Evolutionary conservation across 2,797 vertebrate species (phyloP), one percentile per base, ranked within the genome.

Genomic region (Smutsia temminckii): DNA sequence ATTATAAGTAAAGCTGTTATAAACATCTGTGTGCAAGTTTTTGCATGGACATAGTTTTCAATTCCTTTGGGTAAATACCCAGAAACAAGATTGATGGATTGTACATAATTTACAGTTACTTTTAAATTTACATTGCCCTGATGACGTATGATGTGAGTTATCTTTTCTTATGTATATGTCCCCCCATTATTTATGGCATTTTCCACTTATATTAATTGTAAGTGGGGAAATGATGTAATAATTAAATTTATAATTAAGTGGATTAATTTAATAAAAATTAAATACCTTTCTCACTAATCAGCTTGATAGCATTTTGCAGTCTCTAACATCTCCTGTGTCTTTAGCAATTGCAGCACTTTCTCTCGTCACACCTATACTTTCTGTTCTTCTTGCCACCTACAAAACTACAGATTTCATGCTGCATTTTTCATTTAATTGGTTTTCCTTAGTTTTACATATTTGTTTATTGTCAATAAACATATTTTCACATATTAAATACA

Each of bases 361-460:
- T n/a, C 8, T 75, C 23, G 5, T 21, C 23, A 49, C 3, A 84
- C 2, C 2, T 2, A 10, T 18, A 8, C 4, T n/a, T 53, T 3
- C 1, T 94, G 42, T 18, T 25, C 4, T 63, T 75, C 29, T 16
- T 71, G 49, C 51, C 29, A 20, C 10, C 17, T 8, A 25, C 11
- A 85, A 51, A 42, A 53, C 18, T 68, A 23, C 3, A 40, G 11
- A 34, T 1, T 29, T 55, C 29, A 13, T 13, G 1, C 2, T 63
- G 10, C 53, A 0, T 13, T 74, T 83, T 29, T 17, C 18, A 66
- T 79, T 72, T 32, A 12, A 72, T 27, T 63, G 11, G 4, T 59
- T 59, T 32, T 71, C 8, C 8, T 80, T 77, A 55, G 16, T 63
- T 75, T 86, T 8, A 51, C 2, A 51, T 37, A 34, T 61, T 75